A percentile compares a stretch with the other conserved stretches of the same genome.
These are phyloP conservation scores for Vireo altiloquus DNA, from an alignment of 2,113 vertebrate genomes.

Conservation along the genomic window DNA sequence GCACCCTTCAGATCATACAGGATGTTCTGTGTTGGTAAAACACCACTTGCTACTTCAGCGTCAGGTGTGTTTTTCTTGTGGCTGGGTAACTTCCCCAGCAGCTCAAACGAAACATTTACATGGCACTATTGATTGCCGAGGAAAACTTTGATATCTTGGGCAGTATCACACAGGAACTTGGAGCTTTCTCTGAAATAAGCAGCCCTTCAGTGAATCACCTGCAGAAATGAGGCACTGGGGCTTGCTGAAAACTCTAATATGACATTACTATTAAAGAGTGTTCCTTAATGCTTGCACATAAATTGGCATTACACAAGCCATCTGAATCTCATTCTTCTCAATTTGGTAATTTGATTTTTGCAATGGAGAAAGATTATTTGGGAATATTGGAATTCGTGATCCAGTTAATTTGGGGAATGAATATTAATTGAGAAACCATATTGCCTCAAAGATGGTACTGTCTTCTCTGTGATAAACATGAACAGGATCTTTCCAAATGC, in stretches of 20 bases:
- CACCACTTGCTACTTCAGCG: background rate
- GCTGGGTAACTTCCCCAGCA: background rate
- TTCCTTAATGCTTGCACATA: background rate
- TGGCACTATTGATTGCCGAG: rapidly evolving
- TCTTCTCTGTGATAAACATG: background rate
- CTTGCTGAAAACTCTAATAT: background rate
- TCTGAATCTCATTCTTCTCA: background rate
- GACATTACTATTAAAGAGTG: background rate
- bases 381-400: background rate
- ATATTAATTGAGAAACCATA: background rate
- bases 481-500: background rate
- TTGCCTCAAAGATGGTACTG: background rate
- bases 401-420: background rate
- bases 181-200: background rate
- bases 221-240: background rate
- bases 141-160: background rate
- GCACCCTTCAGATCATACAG: background rate
- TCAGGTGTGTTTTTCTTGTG: background rate
- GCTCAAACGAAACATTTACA: background rate
- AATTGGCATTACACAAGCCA: background rate
- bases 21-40: background rate
- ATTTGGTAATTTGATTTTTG: background rate
- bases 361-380: background rate
- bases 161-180: background rate
- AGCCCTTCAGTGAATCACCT: background rate